A percentile compares a stretch with the other conserved stretches of the same genome.
Evolutionary conservation across 2,888 invertebrate species (phyloP).

Genomic region (Gortyna flavago): DNA sequence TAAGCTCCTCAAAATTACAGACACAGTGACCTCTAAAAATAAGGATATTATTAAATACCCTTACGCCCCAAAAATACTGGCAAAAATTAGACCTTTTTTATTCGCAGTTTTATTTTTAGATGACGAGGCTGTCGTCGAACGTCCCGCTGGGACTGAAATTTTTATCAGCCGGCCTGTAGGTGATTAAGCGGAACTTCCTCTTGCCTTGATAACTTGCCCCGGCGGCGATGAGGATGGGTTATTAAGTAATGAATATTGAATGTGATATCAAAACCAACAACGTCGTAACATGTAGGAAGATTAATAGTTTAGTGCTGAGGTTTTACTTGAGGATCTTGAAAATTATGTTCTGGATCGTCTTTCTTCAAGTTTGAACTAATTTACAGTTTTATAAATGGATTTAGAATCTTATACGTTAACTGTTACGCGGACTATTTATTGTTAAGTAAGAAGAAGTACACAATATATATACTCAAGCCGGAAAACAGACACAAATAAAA

Average conservation of each 20-base stretch:
- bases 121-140: constrained; percentile 35
- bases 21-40: constrained; percentile 11
- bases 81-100: constrained; percentile 51
- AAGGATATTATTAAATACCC: constrained; percentile 28
- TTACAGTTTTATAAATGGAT: background rate
- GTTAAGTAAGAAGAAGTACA: background rate
- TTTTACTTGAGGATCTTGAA: background rate
- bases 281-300: constrained; percentile 21
- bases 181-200: constrained; percentile 59
- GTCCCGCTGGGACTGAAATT: constrained; percentile 43
- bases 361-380: background rate
- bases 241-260: constrained; percentile 54
- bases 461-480: background rate
- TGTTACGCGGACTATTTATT: background rate
- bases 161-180: constrained; percentile 55
- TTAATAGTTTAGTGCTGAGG: constrained; percentile 20
- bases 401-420: background rate
- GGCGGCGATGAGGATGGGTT: constrained; percentile 29
- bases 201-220: constrained; percentile 42
- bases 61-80: constrained; percentile 41
- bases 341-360: background rate
- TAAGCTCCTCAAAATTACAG: constrained; percentile 2
- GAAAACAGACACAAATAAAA: background rate
- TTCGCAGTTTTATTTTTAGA: constrained; percentile 61
- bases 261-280: constrained; percentile 14